Evolutionary conservation across 2,888 invertebrate species (phyloP).

Genomic region (Marasmarcha lunaedactyla): DNA sequence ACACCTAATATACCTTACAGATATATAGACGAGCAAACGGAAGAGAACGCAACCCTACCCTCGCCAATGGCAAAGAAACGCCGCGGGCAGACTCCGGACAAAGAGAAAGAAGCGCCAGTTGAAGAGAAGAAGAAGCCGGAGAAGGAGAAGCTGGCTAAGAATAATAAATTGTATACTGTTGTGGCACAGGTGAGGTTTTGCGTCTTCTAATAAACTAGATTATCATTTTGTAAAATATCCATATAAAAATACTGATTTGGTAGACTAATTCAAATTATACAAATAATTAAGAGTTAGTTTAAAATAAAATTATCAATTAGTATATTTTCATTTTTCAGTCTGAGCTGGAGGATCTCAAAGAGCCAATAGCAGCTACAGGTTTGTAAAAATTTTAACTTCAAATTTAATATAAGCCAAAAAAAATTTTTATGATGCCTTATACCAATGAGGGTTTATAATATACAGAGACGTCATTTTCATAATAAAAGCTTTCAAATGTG

Average conservation of each 20-base stretch:
- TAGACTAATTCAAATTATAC: too few relatives aligned
- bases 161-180: slow-evolving; percentile 36
- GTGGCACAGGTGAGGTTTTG: slow-evolving; percentile 33
- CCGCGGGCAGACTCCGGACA: slow-evolving; percentile 32
- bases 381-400: too few relatives aligned
- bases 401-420: too few relatives aligned
- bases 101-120: slow-evolving; percentile 19
- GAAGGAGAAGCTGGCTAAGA: slow-evolving; percentile 29
- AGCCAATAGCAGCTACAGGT: slow-evolving; percentile 48
- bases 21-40: slow-evolving; percentile 60
- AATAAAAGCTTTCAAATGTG: too few relatives aligned
- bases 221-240: not conserved
- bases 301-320: too few relatives aligned
- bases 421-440: too few relatives aligned
- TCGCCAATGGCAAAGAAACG: slow-evolving; percentile 48
- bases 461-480: too few relatives aligned
- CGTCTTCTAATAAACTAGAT: slow-evolving; percentile 1
- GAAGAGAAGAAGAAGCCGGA: slow-evolving; percentile 18
- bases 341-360: slow-evolving; percentile 51
- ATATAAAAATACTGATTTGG: too few relatives aligned
- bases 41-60: slow-evolving; percentile 43
- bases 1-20: slow-evolving; percentile 20
- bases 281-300: too few relatives aligned
- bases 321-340: slow-evolving; percentile 25
- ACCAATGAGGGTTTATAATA: too few relatives aligned